Evolutionary conservation across 1,140 invertebrate genomes (phyloP).

Genomic region (Lutraria rhynchaena): DNA sequence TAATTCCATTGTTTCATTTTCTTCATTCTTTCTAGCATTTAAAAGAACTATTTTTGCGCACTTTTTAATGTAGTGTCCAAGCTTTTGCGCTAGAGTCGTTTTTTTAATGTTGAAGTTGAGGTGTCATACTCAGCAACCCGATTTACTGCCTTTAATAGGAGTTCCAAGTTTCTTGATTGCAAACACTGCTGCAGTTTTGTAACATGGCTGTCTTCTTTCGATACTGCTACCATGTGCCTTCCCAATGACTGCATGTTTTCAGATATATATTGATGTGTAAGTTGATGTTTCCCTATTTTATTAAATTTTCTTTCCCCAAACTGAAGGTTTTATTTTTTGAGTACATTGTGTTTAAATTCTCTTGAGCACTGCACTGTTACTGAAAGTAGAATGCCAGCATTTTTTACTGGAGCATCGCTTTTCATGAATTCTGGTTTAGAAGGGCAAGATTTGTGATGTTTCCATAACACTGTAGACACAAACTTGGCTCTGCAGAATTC

Average conservation of each 20-base stretch:
- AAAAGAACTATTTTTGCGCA: background rate
- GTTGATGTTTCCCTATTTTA: too few relatives aligned
- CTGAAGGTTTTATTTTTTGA: too few relatives aligned
- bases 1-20: conserved; percentile 1
- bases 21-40: conserved; percentile 10
- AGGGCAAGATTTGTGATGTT: conserved; percentile 10
- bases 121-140: conserved; percentile 8
- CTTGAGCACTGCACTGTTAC: background rate
- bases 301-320: too few relatives aligned
- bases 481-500: background rate
- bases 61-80: conserved; percentile 12
- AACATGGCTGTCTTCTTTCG: too few relatives aligned
- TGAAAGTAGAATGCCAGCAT: background rate
- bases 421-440: background rate
- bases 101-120: conserved; percentile 1
- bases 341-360: conserved; percentile 8
- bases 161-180: background rate
- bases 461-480: conserved; percentile 7
- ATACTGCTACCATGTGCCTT: too few relatives aligned
- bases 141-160: background rate
- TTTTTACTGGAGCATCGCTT: conserved; percentile 20
- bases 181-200: too few relatives aligned
- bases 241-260: too few relatives aligned
- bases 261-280: too few relatives aligned
- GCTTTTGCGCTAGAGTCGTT: conserved; percentile 15